Percentiles rank a stretch among this genome's conserved stretches.
These are phyloP conservation scores for Sceloporus undulatus DNA, from an alignment of 2,113 vertebrate species.

Conservation along the genomic window DNA sequence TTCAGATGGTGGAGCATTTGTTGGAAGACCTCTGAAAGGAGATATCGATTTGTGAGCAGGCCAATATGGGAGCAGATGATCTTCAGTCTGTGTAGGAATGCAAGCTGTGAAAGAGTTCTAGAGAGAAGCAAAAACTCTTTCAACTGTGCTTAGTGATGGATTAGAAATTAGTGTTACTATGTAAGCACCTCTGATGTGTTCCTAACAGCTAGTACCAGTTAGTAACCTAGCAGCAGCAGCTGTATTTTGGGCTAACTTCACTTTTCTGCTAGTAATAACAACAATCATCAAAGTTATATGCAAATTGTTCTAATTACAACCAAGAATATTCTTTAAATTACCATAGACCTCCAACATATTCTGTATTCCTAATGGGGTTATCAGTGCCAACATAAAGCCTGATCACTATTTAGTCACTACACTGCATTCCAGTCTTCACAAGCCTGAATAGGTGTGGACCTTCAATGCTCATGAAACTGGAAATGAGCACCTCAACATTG, in stretches of 20 bases:
- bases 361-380: not conserved
- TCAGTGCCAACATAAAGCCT: not conserved
- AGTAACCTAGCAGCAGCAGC: not conserved
- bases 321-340: not conserved
- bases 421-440: not conserved
- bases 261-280: not conserved
- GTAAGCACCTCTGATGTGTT: not conserved
- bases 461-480: not conserved
- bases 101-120: not conserved
- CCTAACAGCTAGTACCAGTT: not conserved
- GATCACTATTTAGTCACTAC: too few relatives aligned
- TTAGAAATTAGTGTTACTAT: not conserved
- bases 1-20: not conserved
- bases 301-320: not conserved
- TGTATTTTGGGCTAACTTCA: not conserved
- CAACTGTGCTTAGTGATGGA: not conserved
- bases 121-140: not conserved
- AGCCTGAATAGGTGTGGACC: slow-evolving; percentile 19
- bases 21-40: not conserved
- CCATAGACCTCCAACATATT: not conserved
- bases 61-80: not conserved
- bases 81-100: not conserved
- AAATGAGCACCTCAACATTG: not conserved
- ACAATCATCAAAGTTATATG: not conserved
- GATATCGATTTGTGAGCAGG: too few relatives aligned